Conservation (phyloP, 2,888 invertebrate species). For the Eilema depressum region DNA sequence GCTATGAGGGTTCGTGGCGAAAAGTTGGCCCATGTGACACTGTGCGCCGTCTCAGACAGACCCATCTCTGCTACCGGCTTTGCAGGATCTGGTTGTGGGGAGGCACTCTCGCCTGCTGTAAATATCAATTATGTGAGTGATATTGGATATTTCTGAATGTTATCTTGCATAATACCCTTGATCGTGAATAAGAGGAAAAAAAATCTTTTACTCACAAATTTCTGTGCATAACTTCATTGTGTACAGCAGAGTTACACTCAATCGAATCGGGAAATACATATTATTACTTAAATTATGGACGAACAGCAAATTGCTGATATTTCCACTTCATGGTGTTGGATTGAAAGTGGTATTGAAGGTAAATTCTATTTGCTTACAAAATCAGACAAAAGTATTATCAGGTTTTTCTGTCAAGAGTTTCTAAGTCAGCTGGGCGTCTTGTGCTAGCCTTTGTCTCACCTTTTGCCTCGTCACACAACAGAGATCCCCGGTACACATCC, state of each 20-base stretch:
- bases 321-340: too few relatives aligned
- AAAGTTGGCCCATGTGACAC: conserved; percentile 93
- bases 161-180: not conserved
- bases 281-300: too few relatives aligned
- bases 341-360: not conserved
- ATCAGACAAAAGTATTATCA: too few relatives aligned
- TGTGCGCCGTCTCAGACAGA: conserved; percentile 93
- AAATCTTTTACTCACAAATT: too few relatives aligned
- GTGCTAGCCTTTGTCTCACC: conserved; percentile 43
- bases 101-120: conserved; percentile 38
- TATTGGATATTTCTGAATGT: not conserved
- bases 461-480: conserved; percentile 60
- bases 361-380: not conserved
- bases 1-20: conserved; percentile 92
- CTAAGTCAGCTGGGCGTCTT: not conserved
- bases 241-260: not conserved
- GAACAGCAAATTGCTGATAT: too few relatives aligned
- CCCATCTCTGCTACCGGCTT: conserved; percentile 92
- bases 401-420: too few relatives aligned
- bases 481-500: conserved; percentile 90
- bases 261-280: too few relatives aligned
- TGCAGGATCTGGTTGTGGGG: conserved; percentile 79
- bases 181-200: not conserved
- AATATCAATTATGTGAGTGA: not conserved
- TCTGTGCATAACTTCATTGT: too few relatives aligned